Evolutionary conservation across 2,113 vertebrate species (phyloP).

Genomic region (Coregonus clupeaformis): DNA sequence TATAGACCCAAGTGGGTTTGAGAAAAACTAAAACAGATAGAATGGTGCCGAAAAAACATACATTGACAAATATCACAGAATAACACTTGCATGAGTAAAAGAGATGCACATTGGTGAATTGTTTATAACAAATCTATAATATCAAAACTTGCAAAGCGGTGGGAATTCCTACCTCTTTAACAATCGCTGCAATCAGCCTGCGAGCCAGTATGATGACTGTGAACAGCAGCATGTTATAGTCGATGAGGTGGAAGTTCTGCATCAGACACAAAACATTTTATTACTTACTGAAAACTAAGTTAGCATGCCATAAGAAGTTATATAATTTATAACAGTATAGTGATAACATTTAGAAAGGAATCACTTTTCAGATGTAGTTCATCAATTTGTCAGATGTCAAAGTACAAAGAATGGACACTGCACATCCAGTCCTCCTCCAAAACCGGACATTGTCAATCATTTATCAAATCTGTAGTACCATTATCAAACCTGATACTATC

Average conservation of each 20-base stretch:
- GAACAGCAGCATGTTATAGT: slow-evolving; percentile 97
- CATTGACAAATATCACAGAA: no score
- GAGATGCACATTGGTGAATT: no score
- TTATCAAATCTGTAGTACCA: background rate
- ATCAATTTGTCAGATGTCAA: background rate
- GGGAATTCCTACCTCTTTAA: slow-evolving; percentile 88
- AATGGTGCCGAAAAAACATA: no score
- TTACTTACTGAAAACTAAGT: background rate
- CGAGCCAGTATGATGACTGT: slow-evolving; percentile 91
- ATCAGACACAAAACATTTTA: slow-evolving; percentile 30
- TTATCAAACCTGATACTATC: background rate
- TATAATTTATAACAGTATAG: background rate
- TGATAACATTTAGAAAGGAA: background rate
- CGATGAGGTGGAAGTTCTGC: slow-evolving; percentile 98
- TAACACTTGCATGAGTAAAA: no score
- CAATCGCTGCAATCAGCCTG: slow-evolving; percentile 89
- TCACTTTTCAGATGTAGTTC: background rate
- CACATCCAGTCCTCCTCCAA: no score
- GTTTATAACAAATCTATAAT: no score
- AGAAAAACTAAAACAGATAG: no score
- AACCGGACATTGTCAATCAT: background rate
- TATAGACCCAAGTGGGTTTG: no score
- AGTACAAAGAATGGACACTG: background rate
- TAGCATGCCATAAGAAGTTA: background rate
- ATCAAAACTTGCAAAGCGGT: background rate